Conservation (phyloP, 1,140 invertebrate genomes). For the Lycorma delicatula region DNA sequence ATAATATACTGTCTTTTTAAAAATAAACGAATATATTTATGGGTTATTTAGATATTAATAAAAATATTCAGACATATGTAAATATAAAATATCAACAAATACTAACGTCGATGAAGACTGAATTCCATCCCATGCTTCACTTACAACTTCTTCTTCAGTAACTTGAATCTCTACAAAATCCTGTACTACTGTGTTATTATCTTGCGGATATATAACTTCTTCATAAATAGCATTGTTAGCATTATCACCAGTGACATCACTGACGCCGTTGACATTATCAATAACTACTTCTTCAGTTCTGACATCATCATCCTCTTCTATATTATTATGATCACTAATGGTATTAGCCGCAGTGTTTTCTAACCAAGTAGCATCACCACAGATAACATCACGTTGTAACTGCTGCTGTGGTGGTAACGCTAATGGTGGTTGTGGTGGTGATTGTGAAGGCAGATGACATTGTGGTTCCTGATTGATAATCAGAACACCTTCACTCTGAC, state of each 20-base stretch:
- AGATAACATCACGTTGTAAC: neutral
- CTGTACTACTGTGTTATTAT: conserved; percentile 11
- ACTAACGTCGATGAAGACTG: conserved; percentile 19
- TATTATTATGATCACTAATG: too few relatives aligned
- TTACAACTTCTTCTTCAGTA: conserved; percentile 30
- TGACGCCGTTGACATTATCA: neutral
- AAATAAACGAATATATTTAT: too few relatives aligned
- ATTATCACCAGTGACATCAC: neutral
- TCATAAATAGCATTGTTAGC: neutral
- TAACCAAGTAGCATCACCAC: neutral
- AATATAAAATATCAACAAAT: too few relatives aligned
- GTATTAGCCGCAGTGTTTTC: too few relatives aligned
- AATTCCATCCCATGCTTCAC: conserved; percentile 21
- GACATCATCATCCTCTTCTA: neutral
- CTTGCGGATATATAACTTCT: too few relatives aligned
- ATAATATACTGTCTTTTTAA: too few relatives aligned
- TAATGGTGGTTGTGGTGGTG: too few relatives aligned
- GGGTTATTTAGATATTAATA: too few relatives aligned
- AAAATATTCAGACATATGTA: too few relatives aligned
- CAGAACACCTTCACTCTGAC: too few relatives aligned
- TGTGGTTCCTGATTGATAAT: too few relatives aligned
- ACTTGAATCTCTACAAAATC: conserved; percentile 31
- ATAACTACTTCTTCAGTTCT: neutral
- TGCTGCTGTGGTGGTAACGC: neutral
- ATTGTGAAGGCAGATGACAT: too few relatives aligned